Evolutionary conservation across 2,113 vertebrate species (phyloP).

Genomic region (Rana temporaria): DNA sequence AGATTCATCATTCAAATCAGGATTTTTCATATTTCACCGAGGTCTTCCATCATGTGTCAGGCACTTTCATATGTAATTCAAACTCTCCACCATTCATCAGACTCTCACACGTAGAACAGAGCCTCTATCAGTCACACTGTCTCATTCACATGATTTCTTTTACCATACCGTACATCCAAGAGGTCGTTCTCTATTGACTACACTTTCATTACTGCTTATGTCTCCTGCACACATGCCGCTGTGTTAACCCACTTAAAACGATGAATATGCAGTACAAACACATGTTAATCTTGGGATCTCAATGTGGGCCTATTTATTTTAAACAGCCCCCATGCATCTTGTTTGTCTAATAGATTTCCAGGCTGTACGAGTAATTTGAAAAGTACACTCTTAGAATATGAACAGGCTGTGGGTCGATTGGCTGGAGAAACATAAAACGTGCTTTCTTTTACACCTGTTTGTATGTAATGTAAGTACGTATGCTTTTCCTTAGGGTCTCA

Average conservation of each 20-base stretch:
- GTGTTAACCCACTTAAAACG: background rate
- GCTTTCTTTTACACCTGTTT: too few relatives aligned
- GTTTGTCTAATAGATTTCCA: conserved; percentile 18
- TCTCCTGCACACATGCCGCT: background rate
- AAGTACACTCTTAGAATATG: background rate
- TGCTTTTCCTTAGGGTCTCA: too few relatives aligned
- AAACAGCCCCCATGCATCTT: conserved; percentile 6
- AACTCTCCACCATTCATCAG: background rate
- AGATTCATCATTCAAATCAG: background rate
- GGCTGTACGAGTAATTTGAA: conserved; percentile 5
- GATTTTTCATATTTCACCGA: background rate
- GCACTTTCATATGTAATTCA: background rate
- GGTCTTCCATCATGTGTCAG: background rate
- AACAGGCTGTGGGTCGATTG: background rate
- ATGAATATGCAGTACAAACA: conserved; percentile 31
- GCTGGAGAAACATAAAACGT: background rate
- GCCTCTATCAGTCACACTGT: background rate
- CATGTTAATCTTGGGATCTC: conserved; percentile 17
- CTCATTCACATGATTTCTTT: background rate
- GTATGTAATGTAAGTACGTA: too few relatives aligned
- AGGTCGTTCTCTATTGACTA: background rate
- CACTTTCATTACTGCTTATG: conserved; percentile 12
- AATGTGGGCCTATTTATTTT: background rate
- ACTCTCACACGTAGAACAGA: background rate
- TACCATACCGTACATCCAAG: background rate